Evolutionary conservation across 2,797 vertebrate species (phyloP).

Genomic region (Clarias fuscus): DNA sequence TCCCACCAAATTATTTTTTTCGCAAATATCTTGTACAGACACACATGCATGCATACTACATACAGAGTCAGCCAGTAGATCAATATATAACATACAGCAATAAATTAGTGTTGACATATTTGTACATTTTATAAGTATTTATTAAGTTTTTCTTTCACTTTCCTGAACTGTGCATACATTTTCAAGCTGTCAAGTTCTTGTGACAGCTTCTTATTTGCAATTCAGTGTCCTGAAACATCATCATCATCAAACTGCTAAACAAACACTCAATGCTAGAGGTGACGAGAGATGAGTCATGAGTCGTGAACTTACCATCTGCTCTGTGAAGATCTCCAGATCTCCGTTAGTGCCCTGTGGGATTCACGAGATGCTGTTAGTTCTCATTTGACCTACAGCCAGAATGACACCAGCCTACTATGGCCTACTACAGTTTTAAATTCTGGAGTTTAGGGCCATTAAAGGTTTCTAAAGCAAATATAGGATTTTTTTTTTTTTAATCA

Average conservation of each 20-base stretch:
- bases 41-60: too few species aligned
- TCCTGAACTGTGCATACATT: too few species aligned
- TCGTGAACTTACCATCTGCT: conserved; percentile 88
- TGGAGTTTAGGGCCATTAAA: too few species aligned
- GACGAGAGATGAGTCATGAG: background rate
- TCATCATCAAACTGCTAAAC: background rate
- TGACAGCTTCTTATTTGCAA: background rate
- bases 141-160: too few species aligned
- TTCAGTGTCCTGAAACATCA: background rate
- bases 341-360: conserved; percentile 82
- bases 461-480: too few species aligned
- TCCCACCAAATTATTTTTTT: too few species aligned
- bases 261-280: background rate
- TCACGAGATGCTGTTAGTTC: background rate
- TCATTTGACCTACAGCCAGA: background rate
- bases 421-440: background rate
- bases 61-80: too few species aligned
- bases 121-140: too few species aligned
- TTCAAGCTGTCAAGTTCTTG: background rate
- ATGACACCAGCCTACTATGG: background rate
- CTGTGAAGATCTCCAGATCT: conserved; percentile 93
- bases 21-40: too few species aligned
- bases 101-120: too few species aligned
- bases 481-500: too few species aligned
- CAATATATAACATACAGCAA: too few species aligned